Percentiles rank a stretch among this genome's conserved stretches.
These are phyloP conservation scores for Ornithoptera priamus DNA, from an alignment of 2,888 invertebrate species.

Conservation along the genomic window DNA sequence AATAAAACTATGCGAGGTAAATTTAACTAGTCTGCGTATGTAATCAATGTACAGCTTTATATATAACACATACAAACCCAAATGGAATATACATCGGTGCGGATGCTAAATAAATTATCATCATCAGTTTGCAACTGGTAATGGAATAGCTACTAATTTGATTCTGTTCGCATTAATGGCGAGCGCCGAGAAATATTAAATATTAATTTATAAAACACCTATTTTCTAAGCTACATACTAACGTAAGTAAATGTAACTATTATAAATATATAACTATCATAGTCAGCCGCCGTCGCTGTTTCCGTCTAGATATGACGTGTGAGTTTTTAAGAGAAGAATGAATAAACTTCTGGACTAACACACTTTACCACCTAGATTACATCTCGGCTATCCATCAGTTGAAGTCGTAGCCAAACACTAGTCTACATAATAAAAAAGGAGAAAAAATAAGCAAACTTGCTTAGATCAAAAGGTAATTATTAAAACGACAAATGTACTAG, in stretches of 20 bases:
- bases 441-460: neutral
- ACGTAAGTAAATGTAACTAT: neutral
- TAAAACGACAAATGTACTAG: neutral
- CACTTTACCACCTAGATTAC: too few relatives aligned
- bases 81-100: conserved; percentile 29
- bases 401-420: too few relatives aligned
- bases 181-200: conserved; percentile 5
- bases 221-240: neutral
- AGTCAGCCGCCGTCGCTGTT: too few relatives aligned
- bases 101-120: conserved; percentile 26
- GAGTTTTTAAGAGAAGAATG: too few relatives aligned
- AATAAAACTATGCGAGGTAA: too few relatives aligned
- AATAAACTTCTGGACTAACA: too few relatives aligned
- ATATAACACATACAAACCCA: neutral
- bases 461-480: neutral
- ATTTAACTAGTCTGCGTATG: too few relatives aligned
- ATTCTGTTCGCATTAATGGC: conserved; percentile 5
- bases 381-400: too few relatives aligned
- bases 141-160: conserved; percentile 6
- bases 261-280: neutral
- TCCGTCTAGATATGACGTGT: too few relatives aligned
- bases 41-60: neutral
- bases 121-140: conserved; percentile 9
- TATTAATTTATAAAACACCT: neutral
- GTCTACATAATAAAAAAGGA: too few relatives aligned